phyloP scores from a whole-genome alignment of 1,140 invertebrate genomes.

The Macrobrachium nipponense region DNA sequence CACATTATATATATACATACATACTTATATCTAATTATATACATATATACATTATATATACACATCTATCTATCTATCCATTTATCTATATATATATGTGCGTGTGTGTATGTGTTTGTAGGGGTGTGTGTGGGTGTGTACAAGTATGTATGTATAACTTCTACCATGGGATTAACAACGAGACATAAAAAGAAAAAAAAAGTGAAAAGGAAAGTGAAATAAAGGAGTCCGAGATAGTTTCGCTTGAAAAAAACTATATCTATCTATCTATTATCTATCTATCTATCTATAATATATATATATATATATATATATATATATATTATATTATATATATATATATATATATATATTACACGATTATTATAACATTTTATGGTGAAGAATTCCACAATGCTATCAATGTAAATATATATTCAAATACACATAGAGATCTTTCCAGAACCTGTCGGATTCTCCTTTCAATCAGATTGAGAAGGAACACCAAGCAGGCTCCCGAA shows the following conservation, averaged over 20 bases:
- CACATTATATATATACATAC: neutral
- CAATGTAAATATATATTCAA: neutral
- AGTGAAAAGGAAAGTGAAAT: neutral
- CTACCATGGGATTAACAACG: no score
- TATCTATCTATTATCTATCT: neutral
- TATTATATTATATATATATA: neutral
- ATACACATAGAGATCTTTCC: no score
- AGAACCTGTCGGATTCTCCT: no score
- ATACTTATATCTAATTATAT: neutral
- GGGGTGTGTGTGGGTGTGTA: slow-evolving; percentile 3
- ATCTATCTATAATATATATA: neutral
- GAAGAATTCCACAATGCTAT: neutral
- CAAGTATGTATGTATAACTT: no score
- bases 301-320: neutral
- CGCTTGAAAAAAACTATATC: neutral
- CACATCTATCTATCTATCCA: neutral
- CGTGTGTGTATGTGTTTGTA: neutral
- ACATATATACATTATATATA: slow-evolving; percentile 18
- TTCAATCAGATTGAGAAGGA: no score
- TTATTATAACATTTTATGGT: neutral
- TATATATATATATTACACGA: neutral
- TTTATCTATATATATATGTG: neutral
- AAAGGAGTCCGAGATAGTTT: neutral
- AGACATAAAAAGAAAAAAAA: no score
- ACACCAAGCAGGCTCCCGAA: no score